Conservation (phyloP, 2,888 invertebrate genomes). For the Drosophila mayaguana region DNA sequence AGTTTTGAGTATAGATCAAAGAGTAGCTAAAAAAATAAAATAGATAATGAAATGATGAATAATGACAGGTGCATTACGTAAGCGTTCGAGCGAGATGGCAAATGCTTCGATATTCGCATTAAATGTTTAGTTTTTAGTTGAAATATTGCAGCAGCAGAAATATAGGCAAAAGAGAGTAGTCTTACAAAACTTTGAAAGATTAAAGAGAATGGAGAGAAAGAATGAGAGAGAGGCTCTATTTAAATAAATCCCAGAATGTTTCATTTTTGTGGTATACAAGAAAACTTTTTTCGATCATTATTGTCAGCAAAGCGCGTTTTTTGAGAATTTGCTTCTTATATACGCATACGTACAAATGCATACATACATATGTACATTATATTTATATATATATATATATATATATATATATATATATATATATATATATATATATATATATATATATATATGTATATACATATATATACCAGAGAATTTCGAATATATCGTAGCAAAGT, state of each 20-base stretch:
- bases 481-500: conserved; percentile 16
- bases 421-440: conserved; percentile 2
- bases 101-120: conserved; percentile 22
- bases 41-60: conserved; percentile 9
- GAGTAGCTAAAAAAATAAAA: conserved; percentile 6
- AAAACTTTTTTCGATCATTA: conserved; percentile 53
- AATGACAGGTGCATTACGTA: conserved; percentile 66
- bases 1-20: conserved; percentile 21
- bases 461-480: conserved; percentile 31
- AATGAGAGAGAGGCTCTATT: not conserved
- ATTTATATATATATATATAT: conserved; percentile 3
- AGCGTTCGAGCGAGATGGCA: conserved; percentile 15
- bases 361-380: not conserved
- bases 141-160: conserved; percentile 17
- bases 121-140: conserved; percentile 42
- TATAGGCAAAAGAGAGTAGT: not conserved
- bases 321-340: conserved; percentile 45
- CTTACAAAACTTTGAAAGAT: not conserved
- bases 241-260: conserved; percentile 22
- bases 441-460: conserved; percentile 1
- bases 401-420: conserved; percentile 2
- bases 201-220: not conserved
- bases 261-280: conserved; percentile 32
- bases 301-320: conserved; percentile 66
- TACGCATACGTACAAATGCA: not conserved